Evolutionary conservation across 2,113 vertebrate species (phyloP), one percentile per base, ranked within the genome.

Genomic region (Neolamprologus tretocephalus): DNA sequence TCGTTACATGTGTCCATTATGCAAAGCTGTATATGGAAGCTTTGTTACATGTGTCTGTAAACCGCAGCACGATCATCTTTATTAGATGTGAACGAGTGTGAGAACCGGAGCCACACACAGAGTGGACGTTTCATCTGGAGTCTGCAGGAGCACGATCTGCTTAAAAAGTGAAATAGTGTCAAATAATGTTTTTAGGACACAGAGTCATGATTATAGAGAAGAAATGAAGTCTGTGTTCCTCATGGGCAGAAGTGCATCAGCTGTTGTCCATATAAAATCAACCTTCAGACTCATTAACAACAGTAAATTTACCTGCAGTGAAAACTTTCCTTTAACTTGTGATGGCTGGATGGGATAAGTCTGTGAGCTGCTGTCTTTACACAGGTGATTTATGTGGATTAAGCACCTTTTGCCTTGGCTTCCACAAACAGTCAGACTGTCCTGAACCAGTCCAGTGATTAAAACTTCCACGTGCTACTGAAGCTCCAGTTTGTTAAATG

Each of bases 331-430:
- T 58, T 37, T 66, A 2, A 35, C 11, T 35, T 40, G 35, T 37
- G 0, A 37, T 66, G 63, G 63, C 19, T 21, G 33, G 61, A 66
- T 12, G 16, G 23, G 61, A 37, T 8, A 21, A 40, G 19, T 68
- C 19, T 68, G 33, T 21, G 0, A 66, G 3, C 19, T 37, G 63
- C 33, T 21, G 16, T 33, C 28, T 63, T 19, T 63, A 0, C 3
- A 0, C 58, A 4, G 33, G 0, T 40, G 63, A 4, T 68, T 68
- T 0, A 21, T 66, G 33, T n/a, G 61, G 61, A 5, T 37, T 3
- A 14, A 68, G 19, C 33, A 40, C 35, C 35, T 68, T 40, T 40
- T 3, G 19, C 33, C 19, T 37, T 1, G 63, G 33, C 33, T 68
- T 40, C 63, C 63, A 68, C 35, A 31, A 9, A 28, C 55, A 13